These are phyloP conservation scores for Tetrao urogallus DNA, from an alignment of 2,113 vertebrate genomes.

Conservation along the genomic window DNA sequence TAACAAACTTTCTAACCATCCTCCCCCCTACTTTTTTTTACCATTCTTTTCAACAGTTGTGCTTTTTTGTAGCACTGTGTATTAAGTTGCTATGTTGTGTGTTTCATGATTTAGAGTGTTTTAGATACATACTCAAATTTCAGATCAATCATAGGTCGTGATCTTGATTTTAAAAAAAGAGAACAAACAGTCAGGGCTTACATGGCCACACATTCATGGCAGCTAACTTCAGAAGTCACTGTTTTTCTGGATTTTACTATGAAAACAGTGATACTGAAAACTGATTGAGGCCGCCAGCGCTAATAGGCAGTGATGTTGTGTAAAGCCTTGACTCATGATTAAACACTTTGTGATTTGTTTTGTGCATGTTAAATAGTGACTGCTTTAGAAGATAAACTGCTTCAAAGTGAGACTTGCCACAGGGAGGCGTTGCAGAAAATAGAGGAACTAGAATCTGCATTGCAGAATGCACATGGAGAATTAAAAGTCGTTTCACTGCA, in stretches of 20 bases:
- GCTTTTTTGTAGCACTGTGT: background rate
- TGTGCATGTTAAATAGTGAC: constrained; percentile 75
- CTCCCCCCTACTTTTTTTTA: background rate
- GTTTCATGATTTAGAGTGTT: background rate
- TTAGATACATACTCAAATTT: background rate
- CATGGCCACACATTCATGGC: background rate
- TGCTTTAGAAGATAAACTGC: constrained; percentile 88
- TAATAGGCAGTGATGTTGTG: background rate
- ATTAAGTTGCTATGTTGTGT: background rate
- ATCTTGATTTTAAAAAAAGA: background rate
- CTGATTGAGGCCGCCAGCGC: background rate
- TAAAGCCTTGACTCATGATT: background rate
- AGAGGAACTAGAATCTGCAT: constrained; percentile 86
- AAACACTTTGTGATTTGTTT: background rate
- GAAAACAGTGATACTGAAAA: background rate
- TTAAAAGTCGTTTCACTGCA: constrained; percentile 84
- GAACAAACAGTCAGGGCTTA: background rate
- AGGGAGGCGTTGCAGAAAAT: constrained; percentile 86
- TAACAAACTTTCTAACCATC: background rate
- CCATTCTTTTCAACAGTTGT: background rate
- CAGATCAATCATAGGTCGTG: background rate
- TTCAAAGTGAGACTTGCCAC: constrained; percentile 82
- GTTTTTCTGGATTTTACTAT: background rate
- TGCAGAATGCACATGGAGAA: constrained; percentile 86
- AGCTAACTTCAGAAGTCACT: background rate